Base-by-base conservation (phyloP, 2,113 vertebrate genomes). In the Chloropsis cyanopogon region DNA sequence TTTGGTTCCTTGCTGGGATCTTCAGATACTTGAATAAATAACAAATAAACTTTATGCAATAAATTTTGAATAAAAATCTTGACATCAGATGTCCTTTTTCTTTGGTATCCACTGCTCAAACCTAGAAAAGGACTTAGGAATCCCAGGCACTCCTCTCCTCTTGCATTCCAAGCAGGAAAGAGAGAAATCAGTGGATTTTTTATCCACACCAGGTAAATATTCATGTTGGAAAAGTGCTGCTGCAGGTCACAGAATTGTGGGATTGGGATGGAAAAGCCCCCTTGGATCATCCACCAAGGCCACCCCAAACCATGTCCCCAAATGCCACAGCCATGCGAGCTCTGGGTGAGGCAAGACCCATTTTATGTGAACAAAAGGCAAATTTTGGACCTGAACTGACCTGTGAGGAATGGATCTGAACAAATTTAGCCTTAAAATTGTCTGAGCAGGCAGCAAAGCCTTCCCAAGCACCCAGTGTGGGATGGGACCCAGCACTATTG, bases 361-460 rank as follows among this genome's bases (percentile, higher is more conserved):
- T 53, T 56, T 73, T 20, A 3, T 22, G 28, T 9, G 13, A 50
- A 12, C 5, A 24, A 25, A 50, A 41, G 49, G 60, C 23, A 86
- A 37, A 70, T 73, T 81, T 73, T 31, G 64, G 64, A 44, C n/a
- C 21, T 81, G 33, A 80, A 61, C 14, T 47, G 61, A 47, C 22
- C n/a, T 57, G 29, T 56, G 33, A 81, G 81, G 69, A 50, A 22
- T 19, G 22, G 14, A 82, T 24, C 29, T 5, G 5, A 20, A 12
- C 20, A 17, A 70, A 69, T 29, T 78, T 12, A 72, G 49, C 11
- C 33, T 28, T 47, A 29, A 78, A 79, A 44, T 14, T 11, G 42
- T 0, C 0, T 2, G 11, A 84, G 65, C 25, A 20, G 52, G 9
- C 28, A 49, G 12, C 1, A 4, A 68, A 83, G 41, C 54, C 60